Base-by-base conservation (phyloP, 2,797 vertebrate genomes). In the Xerus rutilus region DNA sequence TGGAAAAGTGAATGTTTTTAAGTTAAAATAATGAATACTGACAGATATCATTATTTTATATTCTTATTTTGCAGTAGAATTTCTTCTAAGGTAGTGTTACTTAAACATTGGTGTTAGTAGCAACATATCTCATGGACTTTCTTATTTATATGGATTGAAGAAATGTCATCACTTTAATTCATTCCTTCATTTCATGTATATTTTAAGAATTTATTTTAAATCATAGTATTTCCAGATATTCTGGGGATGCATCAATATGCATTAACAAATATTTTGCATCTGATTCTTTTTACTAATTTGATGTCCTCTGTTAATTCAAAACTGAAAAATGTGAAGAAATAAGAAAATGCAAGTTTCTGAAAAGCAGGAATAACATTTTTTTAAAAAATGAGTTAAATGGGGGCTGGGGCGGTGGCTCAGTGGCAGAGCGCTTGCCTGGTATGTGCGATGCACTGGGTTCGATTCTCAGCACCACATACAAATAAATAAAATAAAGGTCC, bases 291-390 rank as follows among this genome's bases (percentile, higher is more conserved):
- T 78, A 76, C 20, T 54, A 70, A 64, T 52, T 47, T 23, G 25
- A 77, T 85, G 7, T 32, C 83, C 65, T 94, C 79, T 73, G 5
- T 78, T 83, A 81, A 67, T 87, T 84, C 35, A 91, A 93, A 83
- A 89, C 5, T 39, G 8, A 13, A 79, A 93, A 79, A 59, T 49
- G 1, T 70, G 47, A 77, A 69, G 74, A 85, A 86, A 28, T 14
- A 86, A 67, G 30, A 7, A 72, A 92, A 89, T 77, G 30, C 8
- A 91, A 45, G 5, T 65, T 79, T 86, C 8, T 94, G 52, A 72
- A 95, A 7, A 72, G 17, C 86, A 88, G 4, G 1, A 32, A 52
- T 35, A 91, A 21, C 17, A 49, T 67, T 57, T 57, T 49, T 64
- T 21, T 11, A 17, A 64, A 49, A 73, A n/a, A 23, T 62, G 21